Percentiles rank a stretch among this genome's conserved stretches.
These are phyloP conservation scores for Ctena decussata DNA, from an alignment of 2,888 invertebrate genomes.

Conservation along the genomic window DNA sequence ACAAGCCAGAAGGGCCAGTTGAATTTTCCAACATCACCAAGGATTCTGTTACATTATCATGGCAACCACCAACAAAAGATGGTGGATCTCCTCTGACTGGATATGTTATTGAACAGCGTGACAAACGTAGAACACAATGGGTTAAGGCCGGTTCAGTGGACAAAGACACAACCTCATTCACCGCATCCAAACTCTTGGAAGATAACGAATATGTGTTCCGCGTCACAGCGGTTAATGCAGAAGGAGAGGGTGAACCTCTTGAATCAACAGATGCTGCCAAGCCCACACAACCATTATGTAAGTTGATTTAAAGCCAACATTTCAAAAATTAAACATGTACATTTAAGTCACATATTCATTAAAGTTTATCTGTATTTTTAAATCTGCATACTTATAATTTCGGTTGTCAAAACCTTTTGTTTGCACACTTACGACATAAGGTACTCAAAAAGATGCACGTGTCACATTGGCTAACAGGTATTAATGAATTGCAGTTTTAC, in stretches of 20 bases:
- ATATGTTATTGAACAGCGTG: constrained; percentile 89
- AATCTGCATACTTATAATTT: too few relatives aligned
- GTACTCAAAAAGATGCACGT: too few relatives aligned
- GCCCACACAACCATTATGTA: constrained; percentile 78
- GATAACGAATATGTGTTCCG: constrained; percentile 95
- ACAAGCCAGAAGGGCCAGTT: constrained; percentile 4
- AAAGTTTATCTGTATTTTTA: too few relatives aligned
- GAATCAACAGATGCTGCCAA: constrained; percentile 73
- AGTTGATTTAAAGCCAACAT: too few relatives aligned
- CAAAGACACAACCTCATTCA: constrained; percentile 72
- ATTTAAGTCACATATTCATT: too few relatives aligned
- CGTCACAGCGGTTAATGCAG: constrained; percentile 94
- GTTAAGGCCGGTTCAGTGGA: constrained; percentile 76
- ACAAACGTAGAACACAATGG: constrained; percentile 97
- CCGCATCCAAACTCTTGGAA: constrained; percentile 90
- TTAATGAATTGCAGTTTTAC: too few relatives aligned
- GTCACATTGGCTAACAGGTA: too few relatives aligned
- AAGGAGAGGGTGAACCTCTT: constrained; percentile 93
- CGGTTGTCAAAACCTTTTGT: too few relatives aligned
- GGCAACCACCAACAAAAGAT: constrained; percentile 85
- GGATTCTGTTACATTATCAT: constrained; percentile 78
- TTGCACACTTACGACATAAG: too few relatives aligned
- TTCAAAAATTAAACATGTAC: too few relatives aligned
- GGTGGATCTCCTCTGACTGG: constrained; percentile 84
- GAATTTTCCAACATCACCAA: constrained; percentile 71